Evolutionary conservation across 2,888 invertebrate genomes (phyloP).

Genomic region (Meganola albula): DNA sequence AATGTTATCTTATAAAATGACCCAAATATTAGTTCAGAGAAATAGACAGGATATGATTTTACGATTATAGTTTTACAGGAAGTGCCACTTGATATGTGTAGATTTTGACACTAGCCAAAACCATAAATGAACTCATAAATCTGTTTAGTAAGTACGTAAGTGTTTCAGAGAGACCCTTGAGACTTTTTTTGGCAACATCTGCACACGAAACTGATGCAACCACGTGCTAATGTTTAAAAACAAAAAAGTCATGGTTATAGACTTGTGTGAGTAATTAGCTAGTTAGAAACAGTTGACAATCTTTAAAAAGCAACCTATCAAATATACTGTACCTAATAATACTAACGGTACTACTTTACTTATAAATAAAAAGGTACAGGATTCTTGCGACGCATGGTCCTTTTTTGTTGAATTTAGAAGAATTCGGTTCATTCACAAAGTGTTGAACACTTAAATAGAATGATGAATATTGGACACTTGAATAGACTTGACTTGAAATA

Average conservation of each 20-base stretch:
- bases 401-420: too few relatives aligned
- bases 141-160: slow-evolving; percentile 31
- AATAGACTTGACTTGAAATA: too few relatives aligned
- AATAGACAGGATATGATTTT: slow-evolving; percentile 18
- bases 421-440: too few relatives aligned
- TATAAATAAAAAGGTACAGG: too few relatives aligned
- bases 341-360: too few relatives aligned
- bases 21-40: slow-evolving; percentile 23
- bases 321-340: too few relatives aligned
- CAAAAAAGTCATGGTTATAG: slow-evolving; percentile 13
- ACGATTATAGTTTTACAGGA: slow-evolving; percentile 36
- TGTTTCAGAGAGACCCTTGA: slow-evolving; percentile 23
- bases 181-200: slow-evolving; percentile 28
- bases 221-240: slow-evolving; percentile 28
- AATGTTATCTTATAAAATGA: too few relatives aligned
- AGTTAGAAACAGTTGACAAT: too few relatives aligned
- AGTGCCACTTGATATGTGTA: slow-evolving; percentile 50
- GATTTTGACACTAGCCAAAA: slow-evolving; percentile 37
- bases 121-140: slow-evolving; percentile 37
- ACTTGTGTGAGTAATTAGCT: slow-evolving; percentile 5
- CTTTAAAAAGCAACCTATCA: too few relatives aligned
- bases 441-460: too few relatives aligned
- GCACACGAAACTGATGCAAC: slow-evolving; percentile 18
- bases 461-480: too few relatives aligned
- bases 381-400: too few relatives aligned